These are phyloP conservation scores for Centrocercus urophasianus DNA, from an alignment of 2,113 vertebrate genomes.

Conservation along the genomic window DNA sequence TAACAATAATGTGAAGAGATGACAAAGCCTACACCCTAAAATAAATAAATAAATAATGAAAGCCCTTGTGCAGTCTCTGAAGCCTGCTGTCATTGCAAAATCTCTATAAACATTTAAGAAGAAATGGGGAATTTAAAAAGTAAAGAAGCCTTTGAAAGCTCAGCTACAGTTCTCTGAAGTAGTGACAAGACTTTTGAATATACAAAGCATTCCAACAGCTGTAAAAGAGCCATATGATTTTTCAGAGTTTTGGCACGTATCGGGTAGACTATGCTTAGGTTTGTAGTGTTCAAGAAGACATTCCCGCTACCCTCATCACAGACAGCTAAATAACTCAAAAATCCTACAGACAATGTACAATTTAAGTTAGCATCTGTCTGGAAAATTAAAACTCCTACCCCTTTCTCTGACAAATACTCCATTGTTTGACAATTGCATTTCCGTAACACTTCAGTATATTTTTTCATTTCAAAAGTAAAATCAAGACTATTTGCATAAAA, in stretches of 20 bases:
- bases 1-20: neutral
- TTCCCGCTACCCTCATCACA: neutral
- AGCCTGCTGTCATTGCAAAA: neutral
- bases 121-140: neutral
- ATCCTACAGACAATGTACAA: neutral
- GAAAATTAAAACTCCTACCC: neutral
- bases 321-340: neutral
- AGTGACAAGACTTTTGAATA: neutral
- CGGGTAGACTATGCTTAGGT: neutral
- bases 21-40: neutral
- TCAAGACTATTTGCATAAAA: neutral
- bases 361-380: neutral
- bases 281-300: neutral
- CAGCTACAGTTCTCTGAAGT: neutral
- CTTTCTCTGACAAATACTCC: neutral
- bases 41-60: neutral
- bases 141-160: neutral
- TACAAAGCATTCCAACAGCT: neutral
- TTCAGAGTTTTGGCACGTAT: neutral
- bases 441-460: neutral
- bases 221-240: neutral
- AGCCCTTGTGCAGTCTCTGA: neutral
- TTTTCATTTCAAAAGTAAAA: neutral
- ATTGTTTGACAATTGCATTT: neutral
- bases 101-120: neutral